phyloP scores from a whole-genome alignment of 2,113 vertebrate species.

The Cervus canadensis region DNA sequence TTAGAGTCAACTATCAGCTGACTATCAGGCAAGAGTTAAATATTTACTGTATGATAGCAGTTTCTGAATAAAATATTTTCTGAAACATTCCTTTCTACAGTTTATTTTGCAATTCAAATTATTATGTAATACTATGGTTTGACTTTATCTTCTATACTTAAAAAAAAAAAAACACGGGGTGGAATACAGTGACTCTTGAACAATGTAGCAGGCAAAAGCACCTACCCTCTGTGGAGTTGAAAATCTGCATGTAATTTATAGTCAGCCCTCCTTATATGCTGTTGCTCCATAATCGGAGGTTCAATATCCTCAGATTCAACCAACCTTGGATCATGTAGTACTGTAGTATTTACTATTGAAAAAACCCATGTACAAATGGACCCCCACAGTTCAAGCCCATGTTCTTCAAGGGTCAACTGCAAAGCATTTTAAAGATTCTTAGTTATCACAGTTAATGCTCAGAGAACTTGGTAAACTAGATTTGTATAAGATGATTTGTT shows the following conservation, averaged over 20 bases:
- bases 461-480: not conserved
- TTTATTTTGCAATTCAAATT: conserved; percentile 45
- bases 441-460: not conserved
- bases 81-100: conserved; percentile 11
- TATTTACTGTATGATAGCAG: not conserved
- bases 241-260: not conserved
- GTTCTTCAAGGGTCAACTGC: not conserved
- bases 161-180: not conserved
- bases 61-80: conserved; percentile 23
- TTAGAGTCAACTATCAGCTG: not conserved
- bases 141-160: not conserved
- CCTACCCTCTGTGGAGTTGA: not conserved
- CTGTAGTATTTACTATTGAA: not conserved
- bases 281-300: not conserved
- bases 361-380: not conserved
- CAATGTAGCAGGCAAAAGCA: no score
- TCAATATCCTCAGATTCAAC: not conserved
- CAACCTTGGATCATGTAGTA: not conserved
- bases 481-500: not conserved
- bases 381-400: not conserved
- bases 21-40: not conserved
- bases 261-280: not conserved
- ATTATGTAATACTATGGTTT: not conserved
- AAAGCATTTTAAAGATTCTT: not conserved
- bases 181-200: not conserved